Base-by-base conservation (phyloP, 2,888 invertebrate genomes). In the Fabriciana adippe region DNA sequence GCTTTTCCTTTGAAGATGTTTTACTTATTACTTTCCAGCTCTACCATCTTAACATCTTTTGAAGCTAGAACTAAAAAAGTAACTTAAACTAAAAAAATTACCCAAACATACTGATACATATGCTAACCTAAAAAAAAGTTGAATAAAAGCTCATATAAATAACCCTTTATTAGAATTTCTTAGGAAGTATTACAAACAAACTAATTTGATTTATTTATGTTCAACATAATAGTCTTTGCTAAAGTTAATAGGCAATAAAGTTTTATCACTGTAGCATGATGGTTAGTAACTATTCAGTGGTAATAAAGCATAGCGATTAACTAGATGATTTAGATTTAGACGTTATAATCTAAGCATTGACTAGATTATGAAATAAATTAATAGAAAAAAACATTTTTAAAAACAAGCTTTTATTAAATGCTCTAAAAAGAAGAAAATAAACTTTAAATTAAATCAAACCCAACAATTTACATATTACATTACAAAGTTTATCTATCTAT, bases 191-290 rank as follows among this genome's bases (percentile, higher is more conserved):
- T 21, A 55, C 31, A 21, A 55, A 55, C n/a, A 53, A 63, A 64
- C 51, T 26, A 61, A 63, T 63, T 62, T 31, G 47, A 66, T 63
- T 69, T 51, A 69, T 66, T 15, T 35, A 59, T 63, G 57, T 56
- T 48, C 59, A 69, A 56, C 54, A 61, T 56, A 65, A 69, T 64
- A 57, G 51, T 53, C 15, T 41, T 55, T 50, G 64, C 55, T 60
- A 57, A 53, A 64, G 71, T 70, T 73, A 70, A 71, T 67, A 62
- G 73, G 16, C 70, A 62, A 68, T 74, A 73, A 75, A 67, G 41
- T 55, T 71, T 71, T 70, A 74, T 67, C 57, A 54, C 18, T 60
- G 65, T 73, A 65, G 48, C 72, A 67, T 41, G 55, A 69, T 67
- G 72, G 69, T 68, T 64, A 64, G 55, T 47, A 55, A 64, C 62